A percentile compares a stretch with the other conserved stretches of the same genome.
These are phyloP conservation scores for Xiphophorus couchianus DNA, from an alignment of 2,113 vertebrate genomes.

Conservation along the genomic window DNA sequence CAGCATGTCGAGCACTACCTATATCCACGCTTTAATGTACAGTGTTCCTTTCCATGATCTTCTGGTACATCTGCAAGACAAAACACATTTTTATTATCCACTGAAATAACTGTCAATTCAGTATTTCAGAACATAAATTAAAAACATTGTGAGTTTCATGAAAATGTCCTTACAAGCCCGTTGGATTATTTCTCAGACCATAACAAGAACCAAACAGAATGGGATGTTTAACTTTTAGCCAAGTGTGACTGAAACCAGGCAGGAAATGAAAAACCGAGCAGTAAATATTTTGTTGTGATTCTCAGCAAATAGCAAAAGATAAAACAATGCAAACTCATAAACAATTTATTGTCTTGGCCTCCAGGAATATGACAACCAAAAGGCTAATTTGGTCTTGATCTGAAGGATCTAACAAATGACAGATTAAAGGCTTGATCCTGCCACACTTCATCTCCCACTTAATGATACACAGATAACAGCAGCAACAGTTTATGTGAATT, in stretches of 20 bases:
- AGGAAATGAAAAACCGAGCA: slow-evolving; percentile 59
- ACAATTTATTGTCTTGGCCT: slow-evolving; percentile 50
- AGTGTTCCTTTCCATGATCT: slow-evolving; percentile 32
- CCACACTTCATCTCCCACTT: slow-evolving; percentile 24
- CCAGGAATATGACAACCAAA: slow-evolving; percentile 49
- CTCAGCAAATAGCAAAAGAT: slow-evolving; percentile 55
- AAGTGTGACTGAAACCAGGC: slow-evolving; percentile 33
- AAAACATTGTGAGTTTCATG: background rate
- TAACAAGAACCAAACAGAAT: slow-evolving; percentile 35
- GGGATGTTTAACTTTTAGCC: slow-evolving; percentile 40
- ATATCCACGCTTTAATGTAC: slow-evolving; percentile 47
- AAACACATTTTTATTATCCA: slow-evolving; percentile 19
- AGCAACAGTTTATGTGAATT: slow-evolving; percentile 16
- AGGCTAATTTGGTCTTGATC: slow-evolving; percentile 55
- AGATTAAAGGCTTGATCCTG: slow-evolving; percentile 45
- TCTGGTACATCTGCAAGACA: slow-evolving; percentile 30
- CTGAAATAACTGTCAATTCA: slow-evolving; percentile 21
- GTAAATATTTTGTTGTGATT: slow-evolving; percentile 61
- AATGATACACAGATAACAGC: slow-evolving; percentile 34
- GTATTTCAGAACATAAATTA: background rate
- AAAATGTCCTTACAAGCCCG: slow-evolving; percentile 5
- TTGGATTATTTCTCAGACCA: slow-evolving; percentile 11
- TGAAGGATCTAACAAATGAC: slow-evolving; percentile 51
- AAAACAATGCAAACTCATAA: slow-evolving; percentile 61
- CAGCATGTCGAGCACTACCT: slow-evolving; percentile 42